These are phyloP conservation scores for Propsilocerus akamusi DNA, from an alignment of 1,140 invertebrate genomes.

Conservation along the genomic window DNA sequence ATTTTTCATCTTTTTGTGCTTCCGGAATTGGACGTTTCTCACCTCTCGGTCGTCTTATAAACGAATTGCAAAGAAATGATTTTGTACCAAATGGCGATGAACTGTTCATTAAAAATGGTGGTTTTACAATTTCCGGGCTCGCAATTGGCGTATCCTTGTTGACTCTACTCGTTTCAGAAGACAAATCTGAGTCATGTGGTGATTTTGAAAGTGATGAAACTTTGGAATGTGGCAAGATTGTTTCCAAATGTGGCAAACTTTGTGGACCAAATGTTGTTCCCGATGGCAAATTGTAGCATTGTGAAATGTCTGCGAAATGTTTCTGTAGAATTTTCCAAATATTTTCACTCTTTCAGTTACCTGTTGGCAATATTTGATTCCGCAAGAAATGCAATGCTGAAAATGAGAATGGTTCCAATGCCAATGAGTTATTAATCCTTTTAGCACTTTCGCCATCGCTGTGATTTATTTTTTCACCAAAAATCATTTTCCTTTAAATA, in stretches of 20 bases:
- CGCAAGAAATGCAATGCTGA: not conserved
- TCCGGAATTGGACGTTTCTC: conserved; percentile 76
- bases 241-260: not conserved
- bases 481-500: not conserved
- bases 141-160: not conserved
- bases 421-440: not conserved
- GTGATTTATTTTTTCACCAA: not conserved
- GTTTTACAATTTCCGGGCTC: not conserved
- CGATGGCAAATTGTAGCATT: not conserved
- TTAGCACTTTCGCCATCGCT: not conserved
- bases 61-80: conserved; percentile 5
- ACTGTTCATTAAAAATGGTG: not conserved
- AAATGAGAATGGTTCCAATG: not conserved
- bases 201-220: not conserved
- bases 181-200: not conserved
- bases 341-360: not conserved
- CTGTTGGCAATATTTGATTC: not conserved
- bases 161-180: not conserved
- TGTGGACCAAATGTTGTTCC: not conserved
- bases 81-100: too few species aligned
- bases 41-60: conserved; percentile 39
- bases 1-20: conserved; percentile 74
- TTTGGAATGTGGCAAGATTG: not conserved
- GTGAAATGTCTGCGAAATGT: not conserved
- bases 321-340: not conserved